Evolutionary conservation across 2,797 vertebrate genomes (phyloP), one percentile per base, ranked within the genome.

Genomic region (Merluccius polli): DNA sequence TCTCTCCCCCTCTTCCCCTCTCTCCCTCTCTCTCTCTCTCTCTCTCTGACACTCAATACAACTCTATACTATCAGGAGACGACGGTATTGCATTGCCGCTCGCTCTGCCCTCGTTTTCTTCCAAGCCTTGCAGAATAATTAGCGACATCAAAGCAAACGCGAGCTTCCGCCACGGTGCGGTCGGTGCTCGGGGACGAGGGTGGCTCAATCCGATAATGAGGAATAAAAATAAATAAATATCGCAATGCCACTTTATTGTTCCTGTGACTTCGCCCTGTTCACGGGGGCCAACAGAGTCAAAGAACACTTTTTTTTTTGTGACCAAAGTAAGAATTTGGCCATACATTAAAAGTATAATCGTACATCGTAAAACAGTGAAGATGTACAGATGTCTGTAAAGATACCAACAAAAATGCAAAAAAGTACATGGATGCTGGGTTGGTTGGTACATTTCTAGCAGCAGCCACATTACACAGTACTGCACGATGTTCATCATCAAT

Each of bases 101-200:
- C 76, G 82, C 82, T 84, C 82, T 86, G 80, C 77, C 76, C 87
- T 83, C 81, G 36, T 78, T 86, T 73, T 76, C 75, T 79, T 81
- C 52, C 21, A 6, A 73, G 84, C 86, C 72, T 76, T 81, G 74
- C 74, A 67, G 85, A 80, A 87, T 87, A 87, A 89, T 84, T 84
- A 88, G 85, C 81, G 79, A 87, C 86, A 89, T 92, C 85, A 92
- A 91, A 90, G 84, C 75, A 71, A 76, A 83, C 86, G 86, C 79
- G 80, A 81, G 81, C 77, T 75, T 84, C 75, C 77, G 85, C 77
- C 27, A 80, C 78, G 70, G 77, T 2, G 81, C 84, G 82, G 78
- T 70, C 44, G 78, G 79, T 78, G 88, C 88, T 89, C 1, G n/a
- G 82, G 85, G 81, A 24, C 77, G 81, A 24, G 78, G 77, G 83